Conservation (phyloP, 2,888 invertebrate genomes). For the Epirrita christyi region DNA sequence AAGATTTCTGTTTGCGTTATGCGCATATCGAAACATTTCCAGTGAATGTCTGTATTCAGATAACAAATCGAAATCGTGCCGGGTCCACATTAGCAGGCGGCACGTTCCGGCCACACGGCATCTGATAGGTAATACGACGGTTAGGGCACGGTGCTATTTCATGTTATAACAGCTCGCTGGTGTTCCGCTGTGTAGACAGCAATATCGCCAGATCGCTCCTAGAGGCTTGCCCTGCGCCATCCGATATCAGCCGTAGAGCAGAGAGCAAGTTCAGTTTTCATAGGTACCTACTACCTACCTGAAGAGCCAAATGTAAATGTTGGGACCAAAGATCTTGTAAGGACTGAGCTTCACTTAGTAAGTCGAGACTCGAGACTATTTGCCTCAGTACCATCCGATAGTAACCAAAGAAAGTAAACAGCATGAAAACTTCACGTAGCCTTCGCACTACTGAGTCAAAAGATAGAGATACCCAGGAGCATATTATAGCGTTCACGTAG, state of each 20-base stretch:
- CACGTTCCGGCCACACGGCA: constrained; percentile 72
- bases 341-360: no score
- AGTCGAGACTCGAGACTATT: no score
- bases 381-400: no score
- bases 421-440: no score
- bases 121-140: constrained; percentile 68
- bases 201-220: constrained; percentile 62
- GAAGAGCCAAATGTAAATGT: no score
- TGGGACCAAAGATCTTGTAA: no score
- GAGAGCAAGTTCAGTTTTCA: background rate
- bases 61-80: constrained; percentile 79
- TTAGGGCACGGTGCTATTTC: constrained; percentile 62
- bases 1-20: no score
- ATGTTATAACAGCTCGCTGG: constrained; percentile 64
- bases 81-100: constrained; percentile 73
- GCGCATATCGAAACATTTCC: constrained; percentile 34
- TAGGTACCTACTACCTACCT: no score
- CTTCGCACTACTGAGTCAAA: no score
- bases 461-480: no score
- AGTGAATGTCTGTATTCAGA: constrained; percentile 48
- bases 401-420: no score
- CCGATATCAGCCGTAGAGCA: constrained; percentile 42
- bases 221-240: constrained; percentile 50
- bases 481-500: no score
- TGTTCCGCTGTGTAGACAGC: constrained; percentile 57